Percentiles rank a stretch among this genome's conserved stretches.
Evolutionary conservation across 2,888 invertebrate genomes (phyloP).

Genomic region (Ferdinandea cuprea): DNA sequence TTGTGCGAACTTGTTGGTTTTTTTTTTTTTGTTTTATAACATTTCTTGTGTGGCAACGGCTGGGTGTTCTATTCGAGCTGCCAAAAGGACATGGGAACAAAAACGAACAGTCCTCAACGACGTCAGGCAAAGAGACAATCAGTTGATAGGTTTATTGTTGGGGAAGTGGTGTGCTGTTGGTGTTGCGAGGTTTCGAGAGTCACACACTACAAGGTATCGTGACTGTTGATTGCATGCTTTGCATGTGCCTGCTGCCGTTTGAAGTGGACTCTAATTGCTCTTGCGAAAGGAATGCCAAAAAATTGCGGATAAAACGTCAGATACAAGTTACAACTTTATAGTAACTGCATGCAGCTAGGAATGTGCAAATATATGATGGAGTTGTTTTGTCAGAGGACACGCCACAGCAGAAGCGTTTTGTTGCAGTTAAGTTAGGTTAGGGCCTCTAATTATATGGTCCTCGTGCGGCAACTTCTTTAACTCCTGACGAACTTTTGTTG

Average conservation of each 20-base stretch:
- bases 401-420: not conserved
- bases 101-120: not conserved
- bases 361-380: not conserved
- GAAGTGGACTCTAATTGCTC: slow-evolving; percentile 68
- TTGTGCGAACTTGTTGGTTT: slow-evolving; percentile 5
- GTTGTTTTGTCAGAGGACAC: slow-evolving; percentile 13
- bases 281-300: slow-evolving; percentile 50
- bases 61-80: not conserved
- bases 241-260: slow-evolving; percentile 62
- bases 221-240: slow-evolving; percentile 63
- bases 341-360: slow-evolving; percentile 20
- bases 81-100: slow-evolving; percentile 48
- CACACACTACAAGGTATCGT: slow-evolving; percentile 31
- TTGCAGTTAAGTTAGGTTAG: slow-evolving; percentile 49
- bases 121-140: slow-evolving; percentile 38
- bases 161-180: not conserved
- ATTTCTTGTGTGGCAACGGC: slow-evolving; percentile 2
- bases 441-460: slow-evolving; percentile 14
- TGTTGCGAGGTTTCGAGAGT: not conserved
- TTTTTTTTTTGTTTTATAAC: too few species aligned
- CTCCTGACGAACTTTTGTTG: too few species aligned
- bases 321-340: slow-evolving; percentile 65
- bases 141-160: slow-evolving; percentile 48
- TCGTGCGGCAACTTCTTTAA: too few species aligned
- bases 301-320: slow-evolving; percentile 60